Evolutionary conservation across 2,888 invertebrate genomes (phyloP), one percentile per base, ranked within the genome.

Genomic region (Drosophila planitibia): DNA sequence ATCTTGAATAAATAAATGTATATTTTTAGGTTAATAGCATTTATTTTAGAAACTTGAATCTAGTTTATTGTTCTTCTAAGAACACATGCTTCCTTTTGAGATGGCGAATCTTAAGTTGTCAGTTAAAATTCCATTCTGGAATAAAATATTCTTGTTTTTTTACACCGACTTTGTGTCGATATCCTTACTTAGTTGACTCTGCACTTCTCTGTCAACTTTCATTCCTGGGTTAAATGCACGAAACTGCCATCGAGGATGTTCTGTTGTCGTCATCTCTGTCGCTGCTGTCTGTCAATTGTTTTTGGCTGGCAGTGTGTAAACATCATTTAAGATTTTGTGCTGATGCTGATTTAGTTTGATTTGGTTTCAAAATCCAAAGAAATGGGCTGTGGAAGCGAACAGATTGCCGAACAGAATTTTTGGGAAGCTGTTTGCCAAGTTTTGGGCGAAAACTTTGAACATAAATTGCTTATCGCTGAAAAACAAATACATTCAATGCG

Each of bases 391-490:
- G 54, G 65, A 35, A 37, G 49, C 59, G 25, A 71, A 68, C 76
- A 65, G 76, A 66, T 76, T 76, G 73, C 57, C 55, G 32, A 65
- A 71, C 47, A 47, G 16, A 70, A 71, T 73, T 72, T 72, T 68
- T 47, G 71, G 61, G 51, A 54, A 54, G 49, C 51, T 62, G 67
- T 65, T 79, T 61, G 73, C 61, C 68, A 85, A 85, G 77, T 87
- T 87, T 78, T 74, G 65, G 76, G 74, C 72, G 68, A 62, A 81
- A 87, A 85, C 79, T 83, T 85, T 87, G 65, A 63, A 62, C 83
- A 85, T 81, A 87, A 87, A 83, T 85, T 81, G 85, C 88, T 85
- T 85, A 85, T 85, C 88, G 79, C 76, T 64, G 39, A 62, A 74
- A 47, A 74, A 65, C 70, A 53, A 64, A 53, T 62, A 70, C 76